Percentiles rank a stretch among this genome's conserved stretches.
These are phyloP conservation scores for Hemicentrotus pulcherrimus DNA, from an alignment of 35 echinoderm and acorn worm genomes.

Conservation along the genomic window DNA sequence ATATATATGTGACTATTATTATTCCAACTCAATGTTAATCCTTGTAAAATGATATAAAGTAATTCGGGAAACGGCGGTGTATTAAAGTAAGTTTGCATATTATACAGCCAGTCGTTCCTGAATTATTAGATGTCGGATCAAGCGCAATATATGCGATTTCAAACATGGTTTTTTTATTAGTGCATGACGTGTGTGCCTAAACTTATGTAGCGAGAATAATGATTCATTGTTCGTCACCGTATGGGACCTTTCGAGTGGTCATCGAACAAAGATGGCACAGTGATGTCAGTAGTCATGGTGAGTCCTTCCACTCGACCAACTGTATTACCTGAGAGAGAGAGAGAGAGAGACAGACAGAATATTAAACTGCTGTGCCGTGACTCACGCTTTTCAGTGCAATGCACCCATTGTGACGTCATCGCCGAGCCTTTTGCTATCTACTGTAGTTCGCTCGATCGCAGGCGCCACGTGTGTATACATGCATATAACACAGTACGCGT, in stretches of 20 bases:
- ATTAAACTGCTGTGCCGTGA: not conserved
- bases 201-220: not conserved
- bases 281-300: not conserved
- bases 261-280: not conserved
- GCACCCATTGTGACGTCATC: conserved; percentile 22
- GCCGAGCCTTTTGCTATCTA: not conserved
- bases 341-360: not conserved
- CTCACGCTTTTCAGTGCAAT: not conserved
- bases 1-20: too few relatives aligned
- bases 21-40: too few relatives aligned
- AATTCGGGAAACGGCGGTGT: too few relatives aligned
- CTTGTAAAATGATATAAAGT: too few relatives aligned
- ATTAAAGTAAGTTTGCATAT: too few relatives aligned
- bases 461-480: not conserved
- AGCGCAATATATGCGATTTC: not conserved
- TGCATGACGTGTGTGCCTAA: not conserved
- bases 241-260: not conserved
- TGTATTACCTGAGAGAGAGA: not conserved
- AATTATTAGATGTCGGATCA: not conserved
- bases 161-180: too few relatives aligned
- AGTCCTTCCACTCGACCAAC: not conserved
- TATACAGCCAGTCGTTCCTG: too few relatives aligned
- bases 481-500: not conserved
- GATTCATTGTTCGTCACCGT: not conserved
- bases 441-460: not conserved